Conservation (phyloP, 2,888 invertebrate species). For the Ligdia adustata region DNA sequence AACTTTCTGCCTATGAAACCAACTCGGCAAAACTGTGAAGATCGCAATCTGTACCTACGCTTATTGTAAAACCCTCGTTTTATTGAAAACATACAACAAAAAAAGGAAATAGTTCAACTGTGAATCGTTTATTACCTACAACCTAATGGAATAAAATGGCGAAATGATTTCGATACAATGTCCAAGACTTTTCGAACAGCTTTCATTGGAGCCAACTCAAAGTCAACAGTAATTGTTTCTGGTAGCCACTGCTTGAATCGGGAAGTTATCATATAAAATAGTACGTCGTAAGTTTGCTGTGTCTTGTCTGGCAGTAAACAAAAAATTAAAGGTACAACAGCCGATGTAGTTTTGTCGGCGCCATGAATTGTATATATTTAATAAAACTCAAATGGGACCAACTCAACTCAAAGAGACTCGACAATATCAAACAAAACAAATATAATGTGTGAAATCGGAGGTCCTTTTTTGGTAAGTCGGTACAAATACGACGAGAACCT, state of each 20-base stretch:
- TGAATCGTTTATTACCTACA: neutral
- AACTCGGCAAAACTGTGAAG: neutral
- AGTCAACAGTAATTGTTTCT: too few relatives aligned
- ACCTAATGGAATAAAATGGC: neutral
- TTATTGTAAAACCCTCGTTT: too few relatives aligned
- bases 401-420: too few relatives aligned
- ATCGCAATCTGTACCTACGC: neutral
- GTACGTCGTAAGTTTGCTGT: conserved; percentile 1
- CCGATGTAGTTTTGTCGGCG: too few relatives aligned
- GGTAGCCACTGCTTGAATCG: neutral
- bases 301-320: neutral
- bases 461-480: too few relatives aligned
- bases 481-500: too few relatives aligned
- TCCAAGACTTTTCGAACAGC: too few relatives aligned
- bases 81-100: too few relatives aligned
- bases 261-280: neutral
- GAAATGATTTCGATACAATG: neutral
- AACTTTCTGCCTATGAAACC: neutral
- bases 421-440: too few relatives aligned
- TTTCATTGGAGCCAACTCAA: too few relatives aligned
- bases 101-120: neutral
- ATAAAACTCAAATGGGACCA: conserved; percentile 6
- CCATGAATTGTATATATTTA: conserved; percentile 1
- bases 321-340: conserved; percentile 4
- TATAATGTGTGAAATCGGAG: too few relatives aligned